Percentiles rank a stretch among this genome's conserved stretches.
phyloP scores from a whole-genome alignment of 2,113 vertebrate species.

The Cranoglanis bouderius region DNA sequence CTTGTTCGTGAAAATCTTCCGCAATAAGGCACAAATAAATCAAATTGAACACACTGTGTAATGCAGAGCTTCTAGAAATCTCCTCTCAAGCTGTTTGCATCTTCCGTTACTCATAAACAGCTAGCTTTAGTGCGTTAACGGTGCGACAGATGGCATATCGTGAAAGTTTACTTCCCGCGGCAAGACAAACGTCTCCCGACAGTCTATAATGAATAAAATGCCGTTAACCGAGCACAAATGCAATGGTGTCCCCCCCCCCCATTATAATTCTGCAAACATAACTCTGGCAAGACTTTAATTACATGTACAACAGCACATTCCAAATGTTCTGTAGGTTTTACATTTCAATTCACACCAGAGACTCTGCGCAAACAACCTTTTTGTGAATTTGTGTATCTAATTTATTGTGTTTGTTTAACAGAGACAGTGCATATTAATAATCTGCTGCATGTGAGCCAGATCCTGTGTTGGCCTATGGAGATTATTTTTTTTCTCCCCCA shows the following conservation, averaged over 20 bases:
- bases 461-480: background rate
- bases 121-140: slow-evolving; percentile 28
- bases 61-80: background rate
- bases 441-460: slow-evolving; percentile 9
- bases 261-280: slow-evolving; percentile 1
- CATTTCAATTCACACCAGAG: slow-evolving; percentile 2
- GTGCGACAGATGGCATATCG: slow-evolving; percentile 50
- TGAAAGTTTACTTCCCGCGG: slow-evolving; percentile 44
- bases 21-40: background rate
- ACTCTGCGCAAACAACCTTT: background rate
- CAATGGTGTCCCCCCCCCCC: background rate
- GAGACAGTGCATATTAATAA: slow-evolving; percentile 15
- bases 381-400: background rate
- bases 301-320: slow-evolving; percentile 1
- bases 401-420: slow-evolving; percentile 15
- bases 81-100: background rate
- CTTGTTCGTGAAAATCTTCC: background rate
- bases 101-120: slow-evolving; percentile 21
- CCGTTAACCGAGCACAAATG: background rate
- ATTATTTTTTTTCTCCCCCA: background rate
- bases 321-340: background rate
- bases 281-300: background rate
- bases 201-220: slow-evolving; percentile 31
- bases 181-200: slow-evolving; percentile 27
- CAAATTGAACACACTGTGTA: background rate